Conservation (phyloP, 2,797 vertebrate genomes). For the Peromyscus melanophrys region DNA sequence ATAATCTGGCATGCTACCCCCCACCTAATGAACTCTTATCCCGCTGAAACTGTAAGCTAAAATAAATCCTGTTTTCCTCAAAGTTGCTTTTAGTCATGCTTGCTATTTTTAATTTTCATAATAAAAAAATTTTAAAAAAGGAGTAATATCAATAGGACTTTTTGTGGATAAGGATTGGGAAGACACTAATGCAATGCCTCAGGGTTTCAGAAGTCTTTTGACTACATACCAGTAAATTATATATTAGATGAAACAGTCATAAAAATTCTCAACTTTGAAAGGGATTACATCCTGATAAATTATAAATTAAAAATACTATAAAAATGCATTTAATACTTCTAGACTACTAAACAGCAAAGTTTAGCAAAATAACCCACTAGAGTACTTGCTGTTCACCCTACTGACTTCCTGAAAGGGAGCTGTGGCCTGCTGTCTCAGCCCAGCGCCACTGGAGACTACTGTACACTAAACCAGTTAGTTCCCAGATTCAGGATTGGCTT, state of each 20-base stretch:
- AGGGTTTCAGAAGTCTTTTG: not conserved
- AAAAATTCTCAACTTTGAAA: not conserved
- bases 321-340: not conserved
- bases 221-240: not conserved
- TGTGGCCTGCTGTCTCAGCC: not conserved
- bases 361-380: not conserved
- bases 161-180: not conserved
- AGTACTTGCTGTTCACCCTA: not conserved
- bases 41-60: not conserved
- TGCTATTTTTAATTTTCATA: not conserved
- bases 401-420: not conserved
- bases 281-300: not conserved
- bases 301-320: not conserved
- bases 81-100: not conserved
- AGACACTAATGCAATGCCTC: not conserved
- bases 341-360: not conserved
- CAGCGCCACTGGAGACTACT: not conserved
- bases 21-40: not conserved
- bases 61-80: not conserved
- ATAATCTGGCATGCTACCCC: not conserved
- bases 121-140: not conserved
- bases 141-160: not conserved
- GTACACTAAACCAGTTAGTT: not conserved
- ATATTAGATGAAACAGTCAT: not conserved
- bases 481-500: not conserved